Evolutionary conservation across 2,888 invertebrate species (phyloP).

Genomic region (Neocrepidodera transversa): DNA sequence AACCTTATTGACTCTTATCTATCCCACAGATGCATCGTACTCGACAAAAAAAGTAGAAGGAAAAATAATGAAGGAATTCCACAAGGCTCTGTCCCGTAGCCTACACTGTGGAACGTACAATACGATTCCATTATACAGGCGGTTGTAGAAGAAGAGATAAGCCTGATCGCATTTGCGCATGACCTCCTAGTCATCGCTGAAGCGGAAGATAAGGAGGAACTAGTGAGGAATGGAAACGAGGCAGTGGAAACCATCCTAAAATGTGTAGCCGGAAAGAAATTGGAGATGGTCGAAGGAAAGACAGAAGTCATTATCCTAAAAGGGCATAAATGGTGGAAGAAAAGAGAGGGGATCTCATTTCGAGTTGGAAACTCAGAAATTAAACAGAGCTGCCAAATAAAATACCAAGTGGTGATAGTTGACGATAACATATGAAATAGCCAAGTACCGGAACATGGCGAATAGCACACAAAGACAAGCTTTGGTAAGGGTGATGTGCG

Average conservation of each 20-base stretch:
- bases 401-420: slow-evolving; percentile 14
- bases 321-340: background rate
- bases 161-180: slow-evolving; percentile 29
- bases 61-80: too few relatives aligned
- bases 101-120: too few relatives aligned
- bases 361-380: background rate
- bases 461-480: too few relatives aligned
- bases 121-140: too few relatives aligned
- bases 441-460: too few relatives aligned
- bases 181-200: slow-evolving; percentile 28
- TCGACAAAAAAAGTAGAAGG: too few relatives aligned
- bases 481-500: too few relatives aligned
- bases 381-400: background rate
- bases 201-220: background rate
- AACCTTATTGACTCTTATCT: too few relatives aligned
- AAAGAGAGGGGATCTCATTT: background rate
- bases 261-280: slow-evolving; percentile 15
- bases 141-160: too few relatives aligned
- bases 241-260: slow-evolving; percentile 6
- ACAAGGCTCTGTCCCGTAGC: too few relatives aligned
- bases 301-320: slow-evolving; percentile 12
- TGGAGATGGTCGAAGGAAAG: slow-evolving; percentile 22
- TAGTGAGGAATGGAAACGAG: slow-evolving; percentile 5
- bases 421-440: too few relatives aligned
- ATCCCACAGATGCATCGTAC: too few relatives aligned